Percentiles rank a stretch among this genome's conserved stretches.
These are phyloP conservation scores for Elephantulus edwardii DNA, from an alignment of 2,113 vertebrate species.

Conservation along the genomic window DNA sequence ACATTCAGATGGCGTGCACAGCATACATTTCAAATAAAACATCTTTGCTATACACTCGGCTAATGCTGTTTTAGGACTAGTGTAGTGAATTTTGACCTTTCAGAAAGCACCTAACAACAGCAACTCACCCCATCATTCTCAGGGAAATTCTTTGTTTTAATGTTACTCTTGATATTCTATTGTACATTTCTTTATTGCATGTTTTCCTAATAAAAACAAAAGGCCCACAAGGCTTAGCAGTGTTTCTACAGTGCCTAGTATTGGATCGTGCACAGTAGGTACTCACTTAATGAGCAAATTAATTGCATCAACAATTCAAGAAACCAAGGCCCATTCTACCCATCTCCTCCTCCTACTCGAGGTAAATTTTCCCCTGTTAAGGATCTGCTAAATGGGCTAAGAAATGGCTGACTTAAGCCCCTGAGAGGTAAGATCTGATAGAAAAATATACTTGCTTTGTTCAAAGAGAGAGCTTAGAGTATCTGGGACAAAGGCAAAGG, in stretches of 20 bases:
- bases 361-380: not conserved
- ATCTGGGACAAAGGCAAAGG: constrained; percentile 50
- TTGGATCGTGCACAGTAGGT: not conserved
- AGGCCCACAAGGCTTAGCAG: not conserved
- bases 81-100: too few species aligned
- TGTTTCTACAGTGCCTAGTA: not conserved
- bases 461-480: not conserved
- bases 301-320: not conserved
- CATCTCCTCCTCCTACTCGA: not conserved
- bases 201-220: constrained; percentile 29
- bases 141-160: constrained; percentile 31
- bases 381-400: not conserved
- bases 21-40: too few species aligned
- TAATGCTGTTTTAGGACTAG: too few species aligned
- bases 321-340: not conserved
- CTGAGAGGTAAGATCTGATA: not conserved
- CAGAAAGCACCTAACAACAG: too few species aligned
- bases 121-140: not conserved
- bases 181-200: constrained; percentile 1
- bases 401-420: not conserved
- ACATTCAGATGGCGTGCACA: too few species aligned
- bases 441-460: not conserved
- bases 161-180: not conserved
- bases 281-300: not conserved
- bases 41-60: too few species aligned